phyloP scores from a whole-genome alignment of 2,888 invertebrate genomes.

The Syrista parreyssii region DNA sequence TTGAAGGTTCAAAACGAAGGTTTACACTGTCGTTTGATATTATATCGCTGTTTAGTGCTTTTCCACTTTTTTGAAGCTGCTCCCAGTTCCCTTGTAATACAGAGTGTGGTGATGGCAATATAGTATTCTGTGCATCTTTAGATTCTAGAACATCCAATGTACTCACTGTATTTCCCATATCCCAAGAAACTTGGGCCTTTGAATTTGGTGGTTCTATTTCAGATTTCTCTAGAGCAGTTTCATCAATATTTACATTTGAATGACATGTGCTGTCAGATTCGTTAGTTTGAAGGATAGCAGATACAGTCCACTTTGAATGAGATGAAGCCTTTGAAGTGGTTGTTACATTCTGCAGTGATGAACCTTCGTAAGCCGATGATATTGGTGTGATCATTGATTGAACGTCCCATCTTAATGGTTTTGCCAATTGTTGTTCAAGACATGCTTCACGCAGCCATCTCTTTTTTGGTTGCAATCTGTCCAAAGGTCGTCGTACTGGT shows the following conservation, averaged over 20 bases:
- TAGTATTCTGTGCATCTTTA: not conserved
- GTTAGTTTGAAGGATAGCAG: not conserved
- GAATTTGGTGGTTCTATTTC: conserved; percentile 13
- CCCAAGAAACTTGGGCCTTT: conserved; percentile 10
- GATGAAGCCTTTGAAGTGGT: conserved; percentile 5
- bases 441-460: conserved; percentile 72
- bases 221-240: not conserved
- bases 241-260: not conserved
- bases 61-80: not conserved
- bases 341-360: not conserved
- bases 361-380: conserved; percentile 1
- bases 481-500: conserved; percentile 56
- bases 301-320: conserved; percentile 11
- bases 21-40: not conserved
- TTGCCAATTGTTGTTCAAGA: conserved; percentile 68
- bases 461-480: conserved; percentile 70
- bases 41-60: not conserved
- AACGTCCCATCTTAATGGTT: conserved; percentile 68
- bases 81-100: not conserved
- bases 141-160: not conserved
- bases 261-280: not conserved
- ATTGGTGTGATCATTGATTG: conserved; percentile 22
- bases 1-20: not conserved
- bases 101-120: not conserved
- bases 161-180: conserved; percentile 1